Base-by-base conservation (phyloP, 2,888 invertebrate species). In the Actias luna region DNA sequence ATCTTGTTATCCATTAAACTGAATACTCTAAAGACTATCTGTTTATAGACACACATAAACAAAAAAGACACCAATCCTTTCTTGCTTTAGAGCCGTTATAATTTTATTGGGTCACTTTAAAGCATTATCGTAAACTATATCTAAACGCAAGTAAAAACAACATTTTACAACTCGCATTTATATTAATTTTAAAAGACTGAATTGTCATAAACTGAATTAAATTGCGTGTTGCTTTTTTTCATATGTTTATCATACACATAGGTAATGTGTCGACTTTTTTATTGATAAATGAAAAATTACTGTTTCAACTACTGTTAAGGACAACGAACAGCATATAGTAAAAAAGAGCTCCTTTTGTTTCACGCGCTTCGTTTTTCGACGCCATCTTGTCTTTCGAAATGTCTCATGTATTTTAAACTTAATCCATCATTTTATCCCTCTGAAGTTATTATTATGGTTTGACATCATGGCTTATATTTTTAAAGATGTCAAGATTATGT, bases 391-490 rank as follows among this genome's bases (percentile, higher is more conserved):
- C 52, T 55, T 16, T 16, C 55, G n/a, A 29, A 29, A 55, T 29
- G 55, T 55, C 55, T 55, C 55, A 5, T 55, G 55, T 55, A 55
- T 55, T 29, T 29, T 29, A 14, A 55, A 55, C 55, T 29, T 16
- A 55, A 55, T 55, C 29, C 16, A n/a, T 55, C 55, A 55, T n/a
- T 55, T 55, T 55, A 55, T 29, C 27, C 55, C 29, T 27, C 7
- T 5, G 55, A n/a, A 16, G 5, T 29, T 55, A 29, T 55, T 55
- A n/a, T n/a, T n/a, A n/a, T n/a, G n/a, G 16, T 55, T 29, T 27
- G 55, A 29, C 7, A 4, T 55, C 16, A 7, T n/a, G 55, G n/a
- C 55, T 7, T 55, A 29, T 55, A 12, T 25, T 10, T 50, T 50
- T 50, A 25, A 50, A 2, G 22, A 0, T 12, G 25, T 12, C 12